Conservation (phyloP, 2,888 invertebrate species). For the Plebejus argus region DNA sequence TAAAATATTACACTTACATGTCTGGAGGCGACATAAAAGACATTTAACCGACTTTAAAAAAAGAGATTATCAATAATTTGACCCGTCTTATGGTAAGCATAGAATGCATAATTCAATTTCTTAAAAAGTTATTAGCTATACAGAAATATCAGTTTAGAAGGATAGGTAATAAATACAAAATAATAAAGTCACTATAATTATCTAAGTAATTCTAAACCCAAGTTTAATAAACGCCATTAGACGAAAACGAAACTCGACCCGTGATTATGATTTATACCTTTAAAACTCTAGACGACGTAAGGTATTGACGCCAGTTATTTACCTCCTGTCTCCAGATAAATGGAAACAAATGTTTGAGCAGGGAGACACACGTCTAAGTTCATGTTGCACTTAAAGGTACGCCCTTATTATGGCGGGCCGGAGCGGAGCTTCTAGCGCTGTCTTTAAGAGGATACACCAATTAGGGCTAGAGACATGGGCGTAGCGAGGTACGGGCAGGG, state of each 20-base stretch:
- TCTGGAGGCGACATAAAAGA: background rate
- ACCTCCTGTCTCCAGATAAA: conserved; percentile 9
- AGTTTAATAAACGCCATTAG: background rate
- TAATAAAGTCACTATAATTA: background rate
- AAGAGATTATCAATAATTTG: no score
- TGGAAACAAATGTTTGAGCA: conserved; percentile 24
- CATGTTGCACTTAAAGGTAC: conserved; percentile 12
- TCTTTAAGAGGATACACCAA: no score
- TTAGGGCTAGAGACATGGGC: no score
- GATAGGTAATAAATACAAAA: no score
- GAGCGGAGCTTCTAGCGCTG: background rate
- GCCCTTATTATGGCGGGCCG: background rate
- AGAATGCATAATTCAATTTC: no score
- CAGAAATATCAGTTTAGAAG: no score
- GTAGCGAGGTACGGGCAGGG: no score
- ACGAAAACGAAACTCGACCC: background rate
- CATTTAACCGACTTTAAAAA: no score
- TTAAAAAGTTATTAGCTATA: no score
- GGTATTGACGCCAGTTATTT: background rate
- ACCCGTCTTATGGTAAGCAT: no score
- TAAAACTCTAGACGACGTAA: background rate
- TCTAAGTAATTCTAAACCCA: background rate
- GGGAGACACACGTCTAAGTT: conserved; percentile 7
- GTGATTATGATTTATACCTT: conserved; percentile 10
- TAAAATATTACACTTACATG: background rate